A percentile compares a stretch with the other conserved stretches of the same genome.
Conservation (phyloP, 2,113 vertebrate species). For the Dasyprocta punctata region DNA sequence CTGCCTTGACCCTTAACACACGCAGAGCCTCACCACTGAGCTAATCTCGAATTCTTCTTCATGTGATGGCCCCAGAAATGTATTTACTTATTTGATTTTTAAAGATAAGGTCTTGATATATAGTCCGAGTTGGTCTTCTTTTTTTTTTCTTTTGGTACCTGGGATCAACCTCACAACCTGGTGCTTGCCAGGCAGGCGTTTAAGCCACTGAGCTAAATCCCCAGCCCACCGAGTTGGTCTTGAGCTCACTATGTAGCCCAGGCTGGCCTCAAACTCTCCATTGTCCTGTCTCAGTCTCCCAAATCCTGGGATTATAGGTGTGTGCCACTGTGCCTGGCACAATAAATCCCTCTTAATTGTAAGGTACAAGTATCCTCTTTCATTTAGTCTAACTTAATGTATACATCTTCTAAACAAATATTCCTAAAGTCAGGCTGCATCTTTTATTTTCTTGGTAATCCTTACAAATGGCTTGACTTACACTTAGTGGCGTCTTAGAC, state of each 20-base stretch:
- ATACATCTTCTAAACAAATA: not conserved
- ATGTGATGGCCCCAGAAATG: not conserved
- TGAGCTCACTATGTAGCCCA: not conserved
- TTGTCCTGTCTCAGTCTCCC: not conserved
- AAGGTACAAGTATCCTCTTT: not conserved
- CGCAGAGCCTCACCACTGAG: not conserved
- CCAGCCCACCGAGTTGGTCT: not conserved
- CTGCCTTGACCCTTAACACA: not conserved
- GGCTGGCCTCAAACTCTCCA: not conserved
- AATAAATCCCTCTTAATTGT: not conserved
- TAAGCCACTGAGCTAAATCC: too few species aligned
- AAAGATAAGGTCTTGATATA: not conserved
- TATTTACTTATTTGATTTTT: not conserved
- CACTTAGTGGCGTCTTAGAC: fast-evolving
- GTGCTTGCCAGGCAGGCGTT: too few species aligned
- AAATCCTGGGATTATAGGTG: not conserved
- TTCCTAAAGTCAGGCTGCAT: not conserved
- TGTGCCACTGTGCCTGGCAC: not conserved
- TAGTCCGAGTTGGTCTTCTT: not conserved
- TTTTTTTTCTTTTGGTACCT: too few species aligned
- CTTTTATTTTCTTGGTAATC: not conserved
- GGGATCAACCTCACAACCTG: too few species aligned
- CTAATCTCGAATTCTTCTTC: not conserved
- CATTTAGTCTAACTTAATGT: not conserved
- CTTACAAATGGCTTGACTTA: too few species aligned